A percentile compares a stretch with the other conserved stretches of the same genome.
These are phyloP conservation scores for Enteromius fasciolatus DNA, from an alignment of 2,797 vertebrate species.

Conservation along the genomic window DNA sequence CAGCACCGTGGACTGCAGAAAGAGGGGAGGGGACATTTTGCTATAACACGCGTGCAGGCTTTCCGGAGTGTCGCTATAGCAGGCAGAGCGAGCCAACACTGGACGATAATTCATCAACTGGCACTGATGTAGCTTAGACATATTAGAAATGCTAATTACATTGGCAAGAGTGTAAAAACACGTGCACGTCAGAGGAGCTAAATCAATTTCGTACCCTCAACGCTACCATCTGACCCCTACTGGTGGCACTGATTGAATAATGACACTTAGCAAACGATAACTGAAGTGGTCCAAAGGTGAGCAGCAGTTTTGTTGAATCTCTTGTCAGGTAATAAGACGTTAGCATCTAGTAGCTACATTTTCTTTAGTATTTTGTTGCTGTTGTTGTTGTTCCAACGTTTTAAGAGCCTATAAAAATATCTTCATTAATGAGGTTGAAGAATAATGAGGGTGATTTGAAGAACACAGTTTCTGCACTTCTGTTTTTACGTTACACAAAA, in stretches of 20 bases:
- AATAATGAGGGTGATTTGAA: not conserved
- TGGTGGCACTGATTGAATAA: conserved; percentile 1
- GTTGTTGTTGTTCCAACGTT: not conserved
- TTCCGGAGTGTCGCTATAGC: conserved; percentile 20
- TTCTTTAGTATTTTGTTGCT: not conserved
- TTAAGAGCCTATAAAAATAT: not conserved
- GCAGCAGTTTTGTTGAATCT: not conserved
- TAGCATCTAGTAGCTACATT: not conserved
- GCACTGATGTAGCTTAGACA: conserved; percentile 9
- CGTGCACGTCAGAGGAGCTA: not conserved
- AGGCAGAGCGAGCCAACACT: conserved; percentile 23
- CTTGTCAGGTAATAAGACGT: too few relatives aligned
- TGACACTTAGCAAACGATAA: not conserved
- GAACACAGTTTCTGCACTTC: not conserved
- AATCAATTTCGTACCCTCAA: not conserved
- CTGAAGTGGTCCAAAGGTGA: not conserved
- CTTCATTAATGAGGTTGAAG: not conserved
- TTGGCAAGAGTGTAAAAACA: conserved; percentile 2
- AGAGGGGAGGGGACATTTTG: conserved; percentile 36
- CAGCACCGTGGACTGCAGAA: conserved; percentile 55
- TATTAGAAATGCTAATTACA: conserved; percentile 13
- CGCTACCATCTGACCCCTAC: not conserved
- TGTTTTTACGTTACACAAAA: not conserved
- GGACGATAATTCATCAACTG: conserved; percentile 25
- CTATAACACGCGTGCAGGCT: conserved; percentile 8